A percentile compares a stretch with the other conserved stretches of the same genome.
Conservation (phyloP, 2,797 vertebrate genomes). For the Falco biarmicus region DNA sequence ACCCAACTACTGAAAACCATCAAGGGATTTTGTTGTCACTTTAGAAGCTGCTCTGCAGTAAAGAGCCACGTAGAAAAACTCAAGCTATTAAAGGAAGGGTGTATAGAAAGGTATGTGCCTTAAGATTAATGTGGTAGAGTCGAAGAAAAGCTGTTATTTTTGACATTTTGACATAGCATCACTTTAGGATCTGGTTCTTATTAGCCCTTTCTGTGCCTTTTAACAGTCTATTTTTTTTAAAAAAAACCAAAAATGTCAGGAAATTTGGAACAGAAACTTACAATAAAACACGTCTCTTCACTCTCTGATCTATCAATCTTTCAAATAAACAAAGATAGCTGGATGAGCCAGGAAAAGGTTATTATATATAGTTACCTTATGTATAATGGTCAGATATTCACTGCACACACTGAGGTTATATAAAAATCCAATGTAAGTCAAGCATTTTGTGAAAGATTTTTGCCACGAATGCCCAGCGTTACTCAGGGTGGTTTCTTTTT, state of each 20-base stretch:
- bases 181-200: slow-evolving; percentile 75
- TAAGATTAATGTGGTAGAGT: slow-evolving; percentile 63
- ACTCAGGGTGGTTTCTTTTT: slow-evolving; percentile 17
- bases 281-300: slow-evolving; percentile 77
- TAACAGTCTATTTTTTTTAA: slow-evolving; percentile 53
- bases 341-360: slow-evolving; percentile 66
- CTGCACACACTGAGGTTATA: neutral
- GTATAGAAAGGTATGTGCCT: slow-evolving; percentile 23
- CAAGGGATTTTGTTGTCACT: slow-evolving; percentile 42
- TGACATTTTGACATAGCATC: slow-evolving; percentile 76
- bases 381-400: slow-evolving; percentile 14
- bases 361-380: slow-evolving; percentile 58
- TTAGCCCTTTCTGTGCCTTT: slow-evolving; percentile 72
- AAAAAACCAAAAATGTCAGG: slow-evolving; percentile 67
- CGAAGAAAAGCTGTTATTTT: slow-evolving; percentile 72
- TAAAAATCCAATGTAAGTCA: neutral
- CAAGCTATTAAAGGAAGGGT: slow-evolving; percentile 10
- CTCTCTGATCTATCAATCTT: slow-evolving; percentile 77
- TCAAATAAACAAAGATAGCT: slow-evolving; percentile 77
- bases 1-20: slow-evolving; percentile 43
- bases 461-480: neutral
- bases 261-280: slow-evolving; percentile 79
- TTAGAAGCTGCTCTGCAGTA: slow-evolving; percentile 39
- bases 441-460: slow-evolving; percentile 10
- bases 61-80: slow-evolving; percentile 5